Conservation (phyloP, 2,113 vertebrate species). For the Podiceps cristatus region DNA sequence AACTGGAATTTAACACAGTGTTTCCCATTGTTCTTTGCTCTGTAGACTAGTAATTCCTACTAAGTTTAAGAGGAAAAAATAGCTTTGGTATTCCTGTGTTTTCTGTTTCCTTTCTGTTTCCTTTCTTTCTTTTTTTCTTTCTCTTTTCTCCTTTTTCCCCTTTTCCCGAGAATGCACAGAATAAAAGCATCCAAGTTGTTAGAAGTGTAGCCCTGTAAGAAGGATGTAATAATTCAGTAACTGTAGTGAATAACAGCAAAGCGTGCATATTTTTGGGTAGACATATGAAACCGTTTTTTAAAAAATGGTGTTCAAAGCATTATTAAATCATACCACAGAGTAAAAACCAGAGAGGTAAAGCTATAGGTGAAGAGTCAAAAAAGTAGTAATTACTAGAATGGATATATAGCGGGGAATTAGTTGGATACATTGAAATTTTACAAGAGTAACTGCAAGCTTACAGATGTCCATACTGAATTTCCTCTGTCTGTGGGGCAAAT, state of each 20-base stretch:
- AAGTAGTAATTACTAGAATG: not conserved
- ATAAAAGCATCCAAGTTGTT: not conserved
- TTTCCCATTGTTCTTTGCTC: not conserved
- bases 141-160: not conserved
- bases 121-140: not conserved
- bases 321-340: not conserved
- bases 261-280: not conserved
- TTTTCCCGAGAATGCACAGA: too few species aligned
- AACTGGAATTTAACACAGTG: not conserved
- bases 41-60: not conserved
- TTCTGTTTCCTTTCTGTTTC: not conserved
- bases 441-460: not conserved
- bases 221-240: not conserved
- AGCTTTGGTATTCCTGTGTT: not conserved
- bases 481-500: not conserved
- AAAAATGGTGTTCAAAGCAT: not conserved
- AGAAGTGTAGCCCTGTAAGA: not conserved
- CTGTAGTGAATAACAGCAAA: not conserved
- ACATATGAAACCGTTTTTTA: not conserved
- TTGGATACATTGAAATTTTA: not conserved
- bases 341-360: not conserved
- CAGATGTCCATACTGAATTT: not conserved
- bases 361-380: not conserved
- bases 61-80: not conserved
- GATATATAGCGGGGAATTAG: not conserved